A percentile compares a stretch with the other conserved stretches of the same genome.
Conservation (phyloP, 1,140 invertebrate genomes). For the Mycetomoellerius zeteki region DNA sequence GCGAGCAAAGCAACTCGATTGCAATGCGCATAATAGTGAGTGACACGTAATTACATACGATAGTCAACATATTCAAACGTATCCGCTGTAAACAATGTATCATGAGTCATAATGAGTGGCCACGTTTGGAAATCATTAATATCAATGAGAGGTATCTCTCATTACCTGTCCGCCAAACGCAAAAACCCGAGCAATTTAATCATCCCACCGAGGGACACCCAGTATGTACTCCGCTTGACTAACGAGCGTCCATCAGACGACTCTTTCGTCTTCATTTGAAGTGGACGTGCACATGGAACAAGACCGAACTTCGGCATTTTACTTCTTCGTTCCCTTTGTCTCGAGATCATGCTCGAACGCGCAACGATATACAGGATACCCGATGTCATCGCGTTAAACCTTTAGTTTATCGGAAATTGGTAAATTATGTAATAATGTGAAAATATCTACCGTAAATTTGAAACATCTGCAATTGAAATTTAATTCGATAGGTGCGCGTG, state of each 20-base stretch:
- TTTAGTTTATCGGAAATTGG: conserved; percentile 23
- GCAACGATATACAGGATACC: background rate
- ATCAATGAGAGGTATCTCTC: conserved; percentile 55
- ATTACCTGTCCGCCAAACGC: conserved; percentile 43
- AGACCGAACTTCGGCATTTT: conserved; percentile 52
- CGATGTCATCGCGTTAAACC: conserved; percentile 28
- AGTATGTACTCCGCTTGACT: conserved; percentile 59
- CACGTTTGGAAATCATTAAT: conserved; percentile 57
- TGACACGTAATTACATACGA: conserved; percentile 22
- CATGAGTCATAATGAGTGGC: conserved; percentile 32
- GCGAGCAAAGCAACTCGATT: conserved; percentile 16
- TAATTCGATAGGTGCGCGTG: background rate
- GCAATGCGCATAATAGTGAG: conserved; percentile 28
- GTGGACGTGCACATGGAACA: conserved; percentile 47
- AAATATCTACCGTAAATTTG: conserved; percentile 19
- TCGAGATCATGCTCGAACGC: conserved; percentile 39
- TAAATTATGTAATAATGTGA: background rate
- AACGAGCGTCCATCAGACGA: conserved; percentile 70
- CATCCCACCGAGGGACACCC: conserved; percentile 38
- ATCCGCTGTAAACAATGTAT: conserved; percentile 31
- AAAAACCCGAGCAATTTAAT: conserved; percentile 62
- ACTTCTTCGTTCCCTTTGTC: conserved; percentile 35
- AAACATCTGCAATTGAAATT: background rate
- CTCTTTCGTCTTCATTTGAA: conserved; percentile 77
- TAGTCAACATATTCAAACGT: conserved; percentile 34